Conservation (phyloP, 2,113 vertebrate genomes). For the Tragelaphus buxtoni region DNA sequence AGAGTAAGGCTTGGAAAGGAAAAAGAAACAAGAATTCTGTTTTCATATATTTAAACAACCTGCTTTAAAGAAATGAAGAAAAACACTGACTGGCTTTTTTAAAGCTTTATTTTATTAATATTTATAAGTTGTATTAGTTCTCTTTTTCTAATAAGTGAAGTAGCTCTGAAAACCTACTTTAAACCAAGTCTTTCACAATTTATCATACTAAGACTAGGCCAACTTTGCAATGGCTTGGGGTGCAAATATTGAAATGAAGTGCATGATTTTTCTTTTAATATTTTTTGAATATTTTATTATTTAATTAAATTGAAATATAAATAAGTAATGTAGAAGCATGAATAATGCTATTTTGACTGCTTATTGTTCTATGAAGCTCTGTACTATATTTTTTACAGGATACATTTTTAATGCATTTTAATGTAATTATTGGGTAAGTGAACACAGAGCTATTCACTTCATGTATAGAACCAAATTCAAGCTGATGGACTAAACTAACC, state of each 20-base stretch:
- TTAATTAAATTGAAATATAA: conserved; percentile 57
- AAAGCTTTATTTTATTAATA: conserved; percentile 63
- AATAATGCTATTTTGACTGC: conserved; percentile 25
- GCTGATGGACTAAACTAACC: neutral
- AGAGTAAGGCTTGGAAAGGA: neutral
- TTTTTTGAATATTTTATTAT: conserved; percentile 56
- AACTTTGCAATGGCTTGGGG: conserved; percentile 24
- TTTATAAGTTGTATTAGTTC: conserved; percentile 58
- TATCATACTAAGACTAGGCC: conserved; percentile 15
- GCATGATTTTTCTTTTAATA: conserved; percentile 46
- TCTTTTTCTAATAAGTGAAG: conserved; percentile 35
- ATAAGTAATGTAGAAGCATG: conserved; percentile 1
- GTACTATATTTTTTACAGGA: conserved; percentile 22
- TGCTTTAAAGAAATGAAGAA: conserved; percentile 42
- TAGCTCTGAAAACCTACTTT: conserved; percentile 52
- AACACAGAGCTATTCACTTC: neutral
- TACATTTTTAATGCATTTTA: conserved; percentile 54
- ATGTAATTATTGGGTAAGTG: conserved; percentile 36
- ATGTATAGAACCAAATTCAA: neutral
- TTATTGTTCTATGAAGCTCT: conserved; percentile 31
- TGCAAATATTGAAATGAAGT: conserved; percentile 39
- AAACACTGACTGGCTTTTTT: conserved; percentile 23
- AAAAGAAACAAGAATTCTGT: conserved; percentile 20
- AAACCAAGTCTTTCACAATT: conserved; percentile 32
- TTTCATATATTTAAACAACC: conserved; percentile 30